Evolutionary conservation across 2,888 invertebrate species (phyloP), one percentile per base, ranked within the genome.

Genomic region (Callosobruchus maculatus): DNA sequence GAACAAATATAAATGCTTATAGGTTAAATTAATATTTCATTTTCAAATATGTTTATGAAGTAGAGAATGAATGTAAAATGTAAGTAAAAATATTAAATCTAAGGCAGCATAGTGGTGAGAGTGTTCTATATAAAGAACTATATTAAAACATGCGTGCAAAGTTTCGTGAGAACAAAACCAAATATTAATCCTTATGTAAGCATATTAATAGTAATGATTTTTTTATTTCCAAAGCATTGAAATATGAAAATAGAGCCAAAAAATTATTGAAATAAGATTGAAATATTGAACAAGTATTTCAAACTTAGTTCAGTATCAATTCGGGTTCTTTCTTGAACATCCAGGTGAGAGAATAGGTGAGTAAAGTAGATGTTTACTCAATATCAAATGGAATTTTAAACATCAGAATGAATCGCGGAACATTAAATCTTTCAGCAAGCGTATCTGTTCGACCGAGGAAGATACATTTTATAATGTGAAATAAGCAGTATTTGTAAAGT

Each of bases 71-170:
- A 21, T 71, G 67, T 21, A 71, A 67, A 21, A 67, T 71, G 30
- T 67, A n/a, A 21, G 21, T 49, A 21, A 77, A 78, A 75, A 79
- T 78, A 77, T 80, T 67, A 20, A 80, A 80, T 77, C 77, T 81
- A 80, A 71, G 74, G 79, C 80, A 80, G 80, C 80, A 80, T 76
- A 79, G 71, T 77, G 78, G 80, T 80, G 82, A 82, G 75, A 81
- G 83, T 84, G 84, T 84, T 84, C 84, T 79, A 82, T 82, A 84
- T 78, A 76, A 79, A 75, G 80, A 81, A 83, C 83, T 83, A 84
- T 83, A 83, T 84, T 83, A 83, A 83, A 80, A 82, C 79, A 79
- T 80, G 80, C 81, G 81, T 81, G 81, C 81, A 80, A 77, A 71
- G 78, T 71, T 75, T 75, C 75, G 69, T 70, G 73, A 67, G 71